phyloP scores from a whole-genome alignment of 2,888 invertebrate genomes.

The Lysandra coridon region DNA sequence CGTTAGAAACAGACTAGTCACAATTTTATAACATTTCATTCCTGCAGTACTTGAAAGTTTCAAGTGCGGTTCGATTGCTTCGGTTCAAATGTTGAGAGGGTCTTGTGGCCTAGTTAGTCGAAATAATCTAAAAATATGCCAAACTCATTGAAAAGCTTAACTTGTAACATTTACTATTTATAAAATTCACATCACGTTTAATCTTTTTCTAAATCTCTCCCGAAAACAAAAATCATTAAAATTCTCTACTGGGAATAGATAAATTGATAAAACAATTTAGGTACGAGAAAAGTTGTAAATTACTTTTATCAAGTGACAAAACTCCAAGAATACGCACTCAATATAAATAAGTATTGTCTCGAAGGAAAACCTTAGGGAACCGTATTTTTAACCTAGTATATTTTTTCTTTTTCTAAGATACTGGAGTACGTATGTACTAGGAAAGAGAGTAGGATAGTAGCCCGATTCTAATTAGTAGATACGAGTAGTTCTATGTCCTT shows the following conservation, averaged over 20 bases:
- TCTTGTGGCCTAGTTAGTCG: constrained; percentile 19
- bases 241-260: not conserved
- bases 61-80: constrained; percentile 19
- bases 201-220: too few relatives aligned
- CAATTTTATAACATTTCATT: constrained; percentile 2
- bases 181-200: too few relatives aligned
- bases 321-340: not conserved
- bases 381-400: not conserved
- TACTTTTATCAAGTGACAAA: constrained; percentile 1
- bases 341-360: not conserved
- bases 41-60: constrained; percentile 14
- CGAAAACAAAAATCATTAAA: too few relatives aligned
- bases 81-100: constrained; percentile 21
- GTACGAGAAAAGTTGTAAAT: not conserved
- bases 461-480: too few relatives aligned
- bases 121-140: constrained; percentile 16
- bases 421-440: too few relatives aligned
- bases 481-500: too few relatives aligned
- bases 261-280: not conserved
- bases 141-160: not conserved
- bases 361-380: not conserved
- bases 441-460: too few relatives aligned
- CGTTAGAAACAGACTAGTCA: not conserved
- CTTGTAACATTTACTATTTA: not conserved
- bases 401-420: too few relatives aligned